These are phyloP conservation scores for Alaudala cheleensis DNA, from an alignment of 2,113 vertebrate species.

Conservation along the genomic window DNA sequence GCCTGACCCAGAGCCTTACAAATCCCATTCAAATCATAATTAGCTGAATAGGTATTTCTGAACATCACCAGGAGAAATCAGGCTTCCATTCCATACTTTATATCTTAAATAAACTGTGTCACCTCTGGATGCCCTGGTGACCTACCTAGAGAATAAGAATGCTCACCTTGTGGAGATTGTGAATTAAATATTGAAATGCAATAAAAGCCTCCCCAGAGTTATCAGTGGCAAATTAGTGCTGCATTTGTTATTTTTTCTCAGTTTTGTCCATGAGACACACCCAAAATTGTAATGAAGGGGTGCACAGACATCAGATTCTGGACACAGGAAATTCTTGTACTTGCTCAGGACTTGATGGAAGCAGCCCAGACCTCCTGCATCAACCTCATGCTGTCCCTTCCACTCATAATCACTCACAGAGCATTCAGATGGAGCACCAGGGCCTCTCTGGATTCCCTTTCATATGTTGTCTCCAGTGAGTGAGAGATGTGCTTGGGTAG, in stretches of 20 bases:
- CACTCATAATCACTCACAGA: neutral
- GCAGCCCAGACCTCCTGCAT: neutral
- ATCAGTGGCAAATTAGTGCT: neutral
- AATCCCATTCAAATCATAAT: neutral
- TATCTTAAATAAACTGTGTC: neutral
- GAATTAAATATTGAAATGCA: neutral
- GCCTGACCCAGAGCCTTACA: neutral
- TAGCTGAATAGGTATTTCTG: neutral
- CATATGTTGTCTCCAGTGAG: neutral
- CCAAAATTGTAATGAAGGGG: neutral
- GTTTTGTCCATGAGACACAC: neutral
- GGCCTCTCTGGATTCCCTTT: neutral
- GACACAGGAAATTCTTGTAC: neutral
- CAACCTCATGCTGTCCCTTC: neutral
- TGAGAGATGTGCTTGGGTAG: neutral
- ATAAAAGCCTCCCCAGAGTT: neutral
- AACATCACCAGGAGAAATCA: neutral
- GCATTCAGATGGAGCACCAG: neutral
- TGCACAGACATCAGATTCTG: neutral
- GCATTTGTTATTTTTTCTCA: rapidly evolving
- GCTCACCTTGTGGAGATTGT: neutral
- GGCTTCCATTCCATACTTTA: neutral
- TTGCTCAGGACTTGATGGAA: neutral
- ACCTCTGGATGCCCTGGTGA: neutral
- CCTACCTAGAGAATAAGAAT: neutral